Evolutionary conservation across 2,113 vertebrate species (phyloP).

Genomic region (Chlorodrepanis virens): DNA sequence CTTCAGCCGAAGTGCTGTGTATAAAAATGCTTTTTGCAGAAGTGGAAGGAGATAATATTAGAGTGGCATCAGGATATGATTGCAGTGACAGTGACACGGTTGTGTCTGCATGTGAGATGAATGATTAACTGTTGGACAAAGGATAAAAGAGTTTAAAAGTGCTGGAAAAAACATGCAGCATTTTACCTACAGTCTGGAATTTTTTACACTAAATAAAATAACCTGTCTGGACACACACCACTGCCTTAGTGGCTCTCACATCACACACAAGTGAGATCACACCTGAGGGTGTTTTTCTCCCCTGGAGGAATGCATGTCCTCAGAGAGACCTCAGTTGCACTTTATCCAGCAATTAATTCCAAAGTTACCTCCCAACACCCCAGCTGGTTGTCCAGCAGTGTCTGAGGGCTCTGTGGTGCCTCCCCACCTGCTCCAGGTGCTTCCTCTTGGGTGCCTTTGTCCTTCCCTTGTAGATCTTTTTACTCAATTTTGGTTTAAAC

Average conservation of each 20-base stretch:
- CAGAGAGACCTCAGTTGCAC: not conserved
- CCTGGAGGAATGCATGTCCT: not conserved
- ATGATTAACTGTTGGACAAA: not conserved
- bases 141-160: not conserved
- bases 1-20: not conserved
- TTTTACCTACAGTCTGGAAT: not conserved
- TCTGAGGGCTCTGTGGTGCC: not conserved
- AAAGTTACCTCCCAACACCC: not conserved
- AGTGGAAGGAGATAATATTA: not conserved
- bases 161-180: not conserved
- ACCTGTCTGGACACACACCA: fast-evolving
- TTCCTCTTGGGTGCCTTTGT: not conserved
- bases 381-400: not conserved
- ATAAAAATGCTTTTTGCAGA: not conserved
- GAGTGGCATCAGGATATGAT: not conserved
- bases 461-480: not conserved
- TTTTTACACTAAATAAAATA: not conserved
- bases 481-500: not conserved
- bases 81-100: fast-evolving
- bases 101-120: not conserved
- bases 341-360: not conserved
- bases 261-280: not conserved
- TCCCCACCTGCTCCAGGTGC: fast-evolving
- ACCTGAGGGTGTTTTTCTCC: not conserved
- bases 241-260: not conserved